Base-by-base conservation (phyloP, 2,888 invertebrate species). In the Onthophagus sagittarius region DNA sequence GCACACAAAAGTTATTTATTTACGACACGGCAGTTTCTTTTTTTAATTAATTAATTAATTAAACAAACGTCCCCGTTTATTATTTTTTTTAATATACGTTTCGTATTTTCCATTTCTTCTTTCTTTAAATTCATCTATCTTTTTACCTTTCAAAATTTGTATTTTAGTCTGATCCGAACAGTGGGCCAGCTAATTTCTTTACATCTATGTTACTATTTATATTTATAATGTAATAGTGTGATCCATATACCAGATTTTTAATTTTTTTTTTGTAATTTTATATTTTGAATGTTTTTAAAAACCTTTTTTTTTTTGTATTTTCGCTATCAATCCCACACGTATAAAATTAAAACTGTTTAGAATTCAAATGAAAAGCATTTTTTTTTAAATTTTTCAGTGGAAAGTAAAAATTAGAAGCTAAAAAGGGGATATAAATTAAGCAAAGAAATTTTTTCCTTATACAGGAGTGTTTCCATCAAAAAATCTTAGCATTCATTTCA, bases 131-230 rank as follows among this genome's bases (percentile, higher is more conserved):
- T 80, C 78, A 78, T 78, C 78, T 23, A 23, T 23, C 23, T 23
- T 23, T 23, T 31, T 23, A 7, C 13, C 32, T 6, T 6, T 7
- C 67, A 63, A 15, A 13, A 7, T 67, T 67, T n/a, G 67, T 32
- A 23, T 31, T 5, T 15, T 77, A 81, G 81, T 81, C 81, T 82
- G 83, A 84, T 84, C 84, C 84, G 84, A 84, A 84, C 79, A 84
- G 84, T 84, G 84, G 80, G 84, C 83, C 39, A 81, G 79, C 83
- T 74, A 74, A 23, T 23, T 23, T 23, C 74, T 67, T 73, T 77
- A 74, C 70, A 71, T 75, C 76, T 75, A 77, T 76, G 73, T 75
- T 76, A 78, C 77, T 77, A 78, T 15, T 67, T 67, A 11, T 67
- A 23, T 23, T 23, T 23, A 31, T 67, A 67, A 31, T 67, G 23